phyloP scores from a whole-genome alignment of 2,113 vertebrate genomes.

The Myrmecophaga tridactyla region DNA sequence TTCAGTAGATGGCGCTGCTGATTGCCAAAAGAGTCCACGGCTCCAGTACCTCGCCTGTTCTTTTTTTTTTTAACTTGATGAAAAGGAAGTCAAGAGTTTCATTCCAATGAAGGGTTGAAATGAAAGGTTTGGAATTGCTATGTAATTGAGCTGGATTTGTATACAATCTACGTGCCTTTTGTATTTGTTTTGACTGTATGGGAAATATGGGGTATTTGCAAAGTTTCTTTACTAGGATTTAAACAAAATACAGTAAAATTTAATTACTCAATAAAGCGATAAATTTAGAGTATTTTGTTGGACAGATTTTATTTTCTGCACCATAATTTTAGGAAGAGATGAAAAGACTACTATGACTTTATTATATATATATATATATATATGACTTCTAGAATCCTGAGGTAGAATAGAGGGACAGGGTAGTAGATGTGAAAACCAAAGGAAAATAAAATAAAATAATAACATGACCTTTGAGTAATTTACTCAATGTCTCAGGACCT shows the following conservation, averaged over 20 bases:
- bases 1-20: constrained; percentile 70
- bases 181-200: background rate
- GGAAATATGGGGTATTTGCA: background rate
- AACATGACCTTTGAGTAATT: background rate
- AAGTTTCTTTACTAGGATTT: background rate
- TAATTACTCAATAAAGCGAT: background rate
- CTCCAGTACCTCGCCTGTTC: background rate
- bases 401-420: background rate
- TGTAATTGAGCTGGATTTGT: background rate
- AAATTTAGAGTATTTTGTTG: constrained; percentile 2
- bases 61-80: background rate
- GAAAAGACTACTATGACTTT: background rate
- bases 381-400: background rate
- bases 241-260: constrained; percentile 48
- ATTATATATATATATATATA: background rate
- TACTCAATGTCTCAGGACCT: background rate
- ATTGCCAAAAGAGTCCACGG: constrained; percentile 30
- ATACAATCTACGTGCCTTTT: background rate
- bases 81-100: constrained; percentile 36
- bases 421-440: background rate
- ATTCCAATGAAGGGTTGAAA: background rate
- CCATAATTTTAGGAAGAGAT: background rate
- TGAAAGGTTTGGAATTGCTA: background rate
- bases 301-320: background rate
- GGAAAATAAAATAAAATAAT: background rate